phyloP scores from a whole-genome alignment of 1,140 invertebrate species.

The Pogonomyrmex barbatus region DNA sequence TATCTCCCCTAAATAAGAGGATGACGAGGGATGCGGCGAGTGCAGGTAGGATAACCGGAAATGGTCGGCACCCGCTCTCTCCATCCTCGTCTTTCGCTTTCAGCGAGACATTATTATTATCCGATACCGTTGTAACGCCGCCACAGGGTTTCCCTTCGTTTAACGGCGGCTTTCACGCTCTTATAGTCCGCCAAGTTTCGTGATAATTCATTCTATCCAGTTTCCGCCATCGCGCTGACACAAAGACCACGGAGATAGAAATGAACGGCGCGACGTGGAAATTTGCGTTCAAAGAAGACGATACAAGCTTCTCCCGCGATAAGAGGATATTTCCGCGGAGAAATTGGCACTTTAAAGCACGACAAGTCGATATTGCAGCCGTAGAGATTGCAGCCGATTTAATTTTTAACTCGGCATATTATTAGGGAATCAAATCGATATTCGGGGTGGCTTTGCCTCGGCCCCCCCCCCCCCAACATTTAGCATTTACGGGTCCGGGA shows the following conservation, averaged over 20 bases:
- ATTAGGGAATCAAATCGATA: not conserved
- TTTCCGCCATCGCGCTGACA: constrained; percentile 32
- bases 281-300: constrained; percentile 55
- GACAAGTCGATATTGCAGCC: not conserved
- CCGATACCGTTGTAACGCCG: constrained; percentile 40
- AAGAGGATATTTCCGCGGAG: constrained; percentile 16
- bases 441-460: not conserved
- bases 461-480: not conserved
- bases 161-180: constrained; percentile 47
- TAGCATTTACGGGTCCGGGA: not conserved
- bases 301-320: constrained; percentile 10
- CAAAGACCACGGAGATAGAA: not conserved
- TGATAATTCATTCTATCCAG: constrained; percentile 61
- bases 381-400: constrained; percentile 1
- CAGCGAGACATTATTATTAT: constrained; percentile 50
- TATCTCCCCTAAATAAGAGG: constrained; percentile 18
- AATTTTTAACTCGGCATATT: constrained; percentile 22
- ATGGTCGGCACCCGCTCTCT: not conserved
- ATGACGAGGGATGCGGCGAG: not conserved
- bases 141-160: constrained; percentile 4
- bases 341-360: constrained; percentile 37
- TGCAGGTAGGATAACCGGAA: constrained; percentile 20
- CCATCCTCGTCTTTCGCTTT: not conserved
- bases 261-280: constrained; percentile 9
- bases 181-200: constrained; percentile 61